Percentiles rank a stretch among this genome's conserved stretches.
Evolutionary conservation across 2,888 invertebrate species (phyloP).

Genomic region (Punctoribates punctum): DNA sequence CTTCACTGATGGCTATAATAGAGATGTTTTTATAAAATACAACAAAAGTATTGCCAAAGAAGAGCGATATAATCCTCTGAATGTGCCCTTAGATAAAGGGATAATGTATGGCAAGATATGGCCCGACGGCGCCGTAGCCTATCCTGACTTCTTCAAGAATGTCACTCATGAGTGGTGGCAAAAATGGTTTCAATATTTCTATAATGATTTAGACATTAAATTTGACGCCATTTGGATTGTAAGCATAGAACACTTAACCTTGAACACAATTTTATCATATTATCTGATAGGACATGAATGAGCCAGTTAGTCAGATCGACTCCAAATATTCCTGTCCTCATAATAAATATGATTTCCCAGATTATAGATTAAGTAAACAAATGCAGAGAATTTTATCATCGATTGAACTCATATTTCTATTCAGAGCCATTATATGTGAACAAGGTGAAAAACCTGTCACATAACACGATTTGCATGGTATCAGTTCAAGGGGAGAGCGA

Average conservation of each 20-base stretch:
- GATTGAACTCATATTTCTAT: not conserved
- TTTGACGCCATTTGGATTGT: slow-evolving; percentile 45
- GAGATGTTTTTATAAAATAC: slow-evolving; percentile 10
- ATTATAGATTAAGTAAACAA: slow-evolving; percentile 47
- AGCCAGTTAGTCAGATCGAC: no score
- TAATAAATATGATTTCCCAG: slow-evolving; percentile 48
- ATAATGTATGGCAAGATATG: slow-evolving; percentile 62
- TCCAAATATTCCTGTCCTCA: slow-evolving; percentile 43
- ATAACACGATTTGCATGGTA: slow-evolving; percentile 50
- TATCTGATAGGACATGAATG: no score
- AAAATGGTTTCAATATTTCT: slow-evolving; percentile 49
- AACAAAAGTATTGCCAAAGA: not conserved
- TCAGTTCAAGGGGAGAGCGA: slow-evolving; percentile 43
- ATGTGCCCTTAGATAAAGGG: slow-evolving; percentile 8
- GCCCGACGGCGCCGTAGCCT: slow-evolving; percentile 48
- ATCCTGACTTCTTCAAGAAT: slow-evolving; percentile 50
- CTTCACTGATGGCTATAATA: slow-evolving; percentile 6
- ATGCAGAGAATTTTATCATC: not conserved
- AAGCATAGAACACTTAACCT: no score
- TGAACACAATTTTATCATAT: no score
- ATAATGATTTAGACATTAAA: slow-evolving; percentile 45
- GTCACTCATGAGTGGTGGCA: slow-evolving; percentile 49
- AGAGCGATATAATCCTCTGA: not conserved
- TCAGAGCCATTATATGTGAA: slow-evolving; percentile 2
- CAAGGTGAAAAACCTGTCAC: slow-evolving; percentile 39